Base-by-base conservation (phyloP, 2,113 vertebrate genomes). In the Etia nguti region DNA sequence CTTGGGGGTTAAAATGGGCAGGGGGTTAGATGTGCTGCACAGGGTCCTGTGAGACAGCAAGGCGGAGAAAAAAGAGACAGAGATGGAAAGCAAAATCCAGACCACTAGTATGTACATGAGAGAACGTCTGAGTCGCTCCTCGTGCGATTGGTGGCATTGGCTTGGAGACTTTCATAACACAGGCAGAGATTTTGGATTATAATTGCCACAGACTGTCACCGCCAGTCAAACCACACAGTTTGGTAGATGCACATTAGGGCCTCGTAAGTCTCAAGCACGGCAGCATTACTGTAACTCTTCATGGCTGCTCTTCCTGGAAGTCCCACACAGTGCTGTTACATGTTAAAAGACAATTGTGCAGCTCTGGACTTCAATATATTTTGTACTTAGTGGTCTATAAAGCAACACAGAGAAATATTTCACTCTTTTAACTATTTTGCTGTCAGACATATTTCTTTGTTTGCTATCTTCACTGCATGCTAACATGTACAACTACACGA, bases 271-370 rank as follows among this genome's bases (percentile, higher is more conserved):
- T 86, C 1, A 8, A 86, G 57, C 60, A 62, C 82, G 65, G 84
- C 75, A 82, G 84, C 52, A 89, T 92, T 92, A 90, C 90, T 82
- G 88, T 90, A 91, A 90, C 79, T 73, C 73, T 83, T 50, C 82
- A 54, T 43, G 29, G 87, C 52, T 2, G 31, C 50, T 90, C 55
- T 92, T 94, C 85, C 91, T 93, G 94, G 91, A 94, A 93, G 83
- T 88, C 56, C 60, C 79, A 88, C 83, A 81, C 48, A 36, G 11
- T 50, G 43, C 60, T 79, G 29, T 88, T 85, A 38, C 79, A 83
- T 81, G 89, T 88, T 70, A 86, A 55, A 88, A 26, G 13, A 80
- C 85, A 86, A 82, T 92, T 87, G 60, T 31, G 31, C 52, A 29
- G 54, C 5, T 82, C 34, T 57, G n/a, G 75, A 83, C 36, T 59